Evolutionary conservation across 1,140 invertebrate genomes (phyloP), one percentile per base, ranked within the genome.

Genomic region (Gonatopus flavifemur): DNA sequence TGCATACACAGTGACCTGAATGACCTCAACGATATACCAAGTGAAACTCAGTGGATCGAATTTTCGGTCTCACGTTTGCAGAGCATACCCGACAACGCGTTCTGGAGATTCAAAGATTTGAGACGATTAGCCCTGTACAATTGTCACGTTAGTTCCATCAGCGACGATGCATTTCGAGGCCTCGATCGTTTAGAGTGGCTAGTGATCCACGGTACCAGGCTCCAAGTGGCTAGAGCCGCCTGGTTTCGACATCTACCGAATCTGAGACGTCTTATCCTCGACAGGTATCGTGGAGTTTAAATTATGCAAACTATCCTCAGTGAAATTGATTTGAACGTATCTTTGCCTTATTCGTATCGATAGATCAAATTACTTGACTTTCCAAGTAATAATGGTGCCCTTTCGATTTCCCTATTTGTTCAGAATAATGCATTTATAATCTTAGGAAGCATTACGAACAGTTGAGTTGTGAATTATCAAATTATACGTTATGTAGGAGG

Each of bases 21-120:
- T 24, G 59, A 70, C 39, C 51, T 70, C 36, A 31, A 59, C 3
- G 57, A 58, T 12, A 47, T 70, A 6, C 46, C 66, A 18, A 42
- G 15, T 33, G 55, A 70, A 6, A 54, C 55, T 13, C 65, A 69
- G 15, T 69, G 64, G 66, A 70, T 70, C 32, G 66, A 70, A 45
- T 70, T 70, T 33, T 62, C 68, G 16, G 67, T 70, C 21, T 64
- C 61, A 6, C 52, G 57, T 8, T 52, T 70, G 19, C 39, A 54
- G 8, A 16, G 21, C 10, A 60, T 70, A 9, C 52, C 60, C 0
- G 16, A 57, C n/a, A 53, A 61, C 30, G 57, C 57, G 20, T 70
- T 70, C 22, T 42, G 3, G 0, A 49, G 57, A 31, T 70, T 70
- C 40, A 28, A 13, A 3, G 32, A 61, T 40, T 38, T 70, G 0